Evolutionary conservation across 2,797 vertebrate species (phyloP).

Genomic region (Macrochelys suwanniensis): DNA sequence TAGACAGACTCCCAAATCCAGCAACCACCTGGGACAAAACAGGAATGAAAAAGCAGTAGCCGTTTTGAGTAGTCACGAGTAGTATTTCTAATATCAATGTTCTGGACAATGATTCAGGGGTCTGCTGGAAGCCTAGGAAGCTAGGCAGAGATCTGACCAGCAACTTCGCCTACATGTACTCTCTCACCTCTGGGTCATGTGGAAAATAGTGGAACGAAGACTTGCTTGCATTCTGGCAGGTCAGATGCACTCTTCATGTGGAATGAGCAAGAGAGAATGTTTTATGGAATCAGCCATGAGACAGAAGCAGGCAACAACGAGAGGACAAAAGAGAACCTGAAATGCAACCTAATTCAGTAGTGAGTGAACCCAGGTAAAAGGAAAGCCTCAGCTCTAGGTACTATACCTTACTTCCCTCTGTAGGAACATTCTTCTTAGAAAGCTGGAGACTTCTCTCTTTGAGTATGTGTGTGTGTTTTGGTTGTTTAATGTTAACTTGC

Average conservation of each 20-base stretch:
- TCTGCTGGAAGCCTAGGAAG: not conserved
- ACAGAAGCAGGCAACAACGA: not conserved
- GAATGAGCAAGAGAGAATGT: not conserved
- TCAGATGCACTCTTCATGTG: not conserved
- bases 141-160: not conserved
- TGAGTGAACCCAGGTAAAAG: not conserved
- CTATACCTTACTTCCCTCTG: slow-evolving; percentile 24
- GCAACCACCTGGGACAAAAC: not conserved
- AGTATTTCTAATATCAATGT: not conserved
- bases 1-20: not conserved
- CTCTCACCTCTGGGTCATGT: not conserved
- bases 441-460: slow-evolving; percentile 43
- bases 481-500: slow-evolving; percentile 43
- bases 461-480: slow-evolving; percentile 10
- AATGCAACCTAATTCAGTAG: not conserved
- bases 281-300: not conserved
- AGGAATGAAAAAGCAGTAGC: fast-evolving
- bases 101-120: not conserved
- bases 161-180: not conserved
- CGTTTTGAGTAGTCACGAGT: not conserved
- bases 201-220: not conserved
- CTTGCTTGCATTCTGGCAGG: not conserved
- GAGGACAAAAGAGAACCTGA: not conserved
- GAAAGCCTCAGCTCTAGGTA: not conserved
- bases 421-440: not conserved